Percentiles rank a stretch among this genome's conserved stretches.
These are phyloP conservation scores for Boulengeromyrus knoepffleri DNA, from an alignment of 2,113 vertebrate genomes.

Conservation along the genomic window DNA sequence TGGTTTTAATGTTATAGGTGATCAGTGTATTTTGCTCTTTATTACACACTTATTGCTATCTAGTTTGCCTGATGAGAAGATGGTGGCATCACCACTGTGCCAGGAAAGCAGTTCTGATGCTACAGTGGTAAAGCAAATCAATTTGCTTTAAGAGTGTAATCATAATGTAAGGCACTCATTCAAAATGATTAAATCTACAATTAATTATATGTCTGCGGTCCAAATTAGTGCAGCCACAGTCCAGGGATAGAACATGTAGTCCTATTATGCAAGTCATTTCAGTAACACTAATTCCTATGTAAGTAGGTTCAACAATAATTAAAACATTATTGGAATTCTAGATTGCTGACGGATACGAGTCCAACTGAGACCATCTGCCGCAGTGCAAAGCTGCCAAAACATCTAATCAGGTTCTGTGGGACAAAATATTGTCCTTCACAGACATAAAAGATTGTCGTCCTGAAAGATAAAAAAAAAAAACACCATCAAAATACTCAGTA, in stretches of 20 bases:
- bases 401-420: background rate
- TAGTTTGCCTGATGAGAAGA: background rate
- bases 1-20: background rate
- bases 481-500: background rate
- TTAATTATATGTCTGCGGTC: conserved; percentile 2
- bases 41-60: background rate
- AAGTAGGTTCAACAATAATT: background rate
- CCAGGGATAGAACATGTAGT: background rate
- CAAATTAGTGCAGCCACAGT: background rate
- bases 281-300: background rate
- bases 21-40: background rate
- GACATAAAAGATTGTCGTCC: background rate
- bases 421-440: background rate
- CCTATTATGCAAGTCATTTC: background rate
- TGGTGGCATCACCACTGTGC: background rate
- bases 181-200: background rate
- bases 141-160: background rate
- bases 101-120: background rate
- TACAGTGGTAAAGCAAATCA: background rate
- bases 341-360: background rate
- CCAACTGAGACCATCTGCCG: background rate
- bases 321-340: background rate
- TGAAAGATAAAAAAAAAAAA: background rate
- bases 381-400: background rate
- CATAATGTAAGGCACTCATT: background rate